Evolutionary conservation across 2,888 invertebrate genomes (phyloP), one percentile per base, ranked within the genome.

Genomic region (Spilosoma lubricipeda): DNA sequence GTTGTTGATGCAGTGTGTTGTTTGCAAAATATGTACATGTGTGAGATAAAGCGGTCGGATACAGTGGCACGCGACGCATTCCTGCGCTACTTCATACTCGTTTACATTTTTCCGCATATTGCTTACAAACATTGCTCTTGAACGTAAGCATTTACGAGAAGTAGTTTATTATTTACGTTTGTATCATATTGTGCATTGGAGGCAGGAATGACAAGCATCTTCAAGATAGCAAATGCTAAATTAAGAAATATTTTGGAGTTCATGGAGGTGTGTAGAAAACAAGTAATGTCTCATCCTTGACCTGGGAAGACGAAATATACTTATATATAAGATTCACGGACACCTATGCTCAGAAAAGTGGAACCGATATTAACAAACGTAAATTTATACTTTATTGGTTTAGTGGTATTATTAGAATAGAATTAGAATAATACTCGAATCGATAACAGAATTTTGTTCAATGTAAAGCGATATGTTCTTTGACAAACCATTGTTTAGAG

Each of bases 71-170:
- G 86, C 84, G 77, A 76, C 85, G 85, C 89, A 93, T 92, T 89
- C 90, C 87, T 74, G 63, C 82, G 82, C 81, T 77, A 84, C 83
- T 77, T 81, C 79, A 80, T 77, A 86, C 85, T 88, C 87, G 90
- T 91, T 92, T 91, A 90, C 90, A 93, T 93, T 90, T 92, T 92
- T 92, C 83, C 84, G 84, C 85, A 87, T 89, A 89, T 92, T 90
- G 92, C 91, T 93, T 93, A 91, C 90, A 93, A 93, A 93, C 91
- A 93, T 89, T 80, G 72, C 68, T 81, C 80, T 82, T 83, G 82
- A 86, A 88, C 85, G 88, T 87, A 89, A 90, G 90, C 89, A 91
- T 88, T 87, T 85, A 81, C 77, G 79, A 82, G 82, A 80, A 71
- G 82, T 71, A 75, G 82, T 77, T 87, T 86, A 86, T 87, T 87